These are phyloP conservation scores for Theonella swinhoei DNA, from an alignment of 37 sponge, comb jelly and placozoan species.

Conservation along the genomic window DNA sequence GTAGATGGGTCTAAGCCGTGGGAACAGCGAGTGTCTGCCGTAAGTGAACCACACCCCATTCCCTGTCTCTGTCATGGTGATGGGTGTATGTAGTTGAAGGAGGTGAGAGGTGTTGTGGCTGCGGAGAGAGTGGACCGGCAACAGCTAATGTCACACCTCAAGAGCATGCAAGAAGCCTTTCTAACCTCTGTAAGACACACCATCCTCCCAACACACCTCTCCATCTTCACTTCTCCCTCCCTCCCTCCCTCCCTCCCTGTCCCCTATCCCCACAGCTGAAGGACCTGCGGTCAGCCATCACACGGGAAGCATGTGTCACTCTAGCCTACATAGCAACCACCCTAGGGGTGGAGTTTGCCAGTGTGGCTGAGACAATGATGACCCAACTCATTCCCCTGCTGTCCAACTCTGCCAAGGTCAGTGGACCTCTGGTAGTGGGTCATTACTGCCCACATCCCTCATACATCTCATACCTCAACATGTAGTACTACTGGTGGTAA, in stretches of 20 bases:
- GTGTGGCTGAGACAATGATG: conserved; percentile 58
- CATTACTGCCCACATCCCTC: too few relatives aligned
- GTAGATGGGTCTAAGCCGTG: conserved; percentile 36
- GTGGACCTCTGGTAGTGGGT: too few relatives aligned
- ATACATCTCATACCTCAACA: too few relatives aligned
- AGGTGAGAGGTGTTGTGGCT: conserved; percentile 44
- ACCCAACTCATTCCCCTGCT: conserved; percentile 69
- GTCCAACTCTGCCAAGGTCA: conserved; percentile 75
- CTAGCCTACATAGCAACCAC: conserved; percentile 52
- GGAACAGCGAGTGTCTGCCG: conserved; percentile 52
- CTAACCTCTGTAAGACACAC: conserved; percentile 30
- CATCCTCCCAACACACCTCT: not conserved
- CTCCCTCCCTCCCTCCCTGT: not conserved
- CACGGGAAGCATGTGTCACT: conserved; percentile 76
- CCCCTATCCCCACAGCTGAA: conserved; percentile 46
- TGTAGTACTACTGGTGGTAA: too few relatives aligned
- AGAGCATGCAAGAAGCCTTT: conserved; percentile 30
- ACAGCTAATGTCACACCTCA: conserved; percentile 36
- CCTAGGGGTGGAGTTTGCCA: conserved; percentile 36
- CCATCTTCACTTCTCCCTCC: not conserved
- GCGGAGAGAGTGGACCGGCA: conserved; percentile 46
- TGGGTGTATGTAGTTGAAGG: conserved; percentile 63
- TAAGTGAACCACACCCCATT: conserved; percentile 40
- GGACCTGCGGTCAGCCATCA: conserved; percentile 79
- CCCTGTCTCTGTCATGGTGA: too few relatives aligned